Evolutionary conservation across 53 echinoderm and acorn worm genomes (phyloP).

Genomic region (Pentamera pediparva): DNA sequence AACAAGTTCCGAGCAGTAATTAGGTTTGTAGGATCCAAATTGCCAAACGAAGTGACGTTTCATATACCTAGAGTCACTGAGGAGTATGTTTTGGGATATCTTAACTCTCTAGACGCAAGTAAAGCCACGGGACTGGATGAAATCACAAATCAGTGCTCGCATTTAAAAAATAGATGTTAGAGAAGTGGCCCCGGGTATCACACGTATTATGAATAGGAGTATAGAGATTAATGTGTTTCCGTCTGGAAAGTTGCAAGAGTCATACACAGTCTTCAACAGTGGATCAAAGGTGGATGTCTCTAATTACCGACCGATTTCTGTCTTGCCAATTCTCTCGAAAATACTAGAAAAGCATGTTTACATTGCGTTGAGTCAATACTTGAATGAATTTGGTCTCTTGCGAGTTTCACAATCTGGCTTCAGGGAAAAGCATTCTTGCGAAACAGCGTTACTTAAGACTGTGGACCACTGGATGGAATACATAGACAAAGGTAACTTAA

Average conservation of each 20-base stretch:
- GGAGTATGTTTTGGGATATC: no score
- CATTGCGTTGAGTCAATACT: background rate
- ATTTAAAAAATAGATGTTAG: no score
- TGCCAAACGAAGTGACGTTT: no score
- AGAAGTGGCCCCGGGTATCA: no score
- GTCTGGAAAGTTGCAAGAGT: constrained; percentile 1
- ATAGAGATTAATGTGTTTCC: background rate
- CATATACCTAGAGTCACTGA: no score
- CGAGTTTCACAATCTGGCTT: background rate
- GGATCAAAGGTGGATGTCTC: background rate
- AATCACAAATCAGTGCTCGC: no score
- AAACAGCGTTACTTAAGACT: constrained; percentile 6
- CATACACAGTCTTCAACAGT: background rate
- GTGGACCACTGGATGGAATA: no score
- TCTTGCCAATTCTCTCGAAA: background rate
- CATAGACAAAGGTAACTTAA: no score
- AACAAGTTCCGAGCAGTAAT: no score
- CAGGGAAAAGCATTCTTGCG: background rate
- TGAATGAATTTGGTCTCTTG: background rate
- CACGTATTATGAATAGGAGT: background rate
- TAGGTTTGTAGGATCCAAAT: no score
- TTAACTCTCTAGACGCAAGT: no score
- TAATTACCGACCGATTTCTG: background rate
- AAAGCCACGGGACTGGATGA: no score
- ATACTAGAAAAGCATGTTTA: background rate